A percentile compares a stretch with the other conserved stretches of the same genome.
These are phyloP conservation scores for Penaeus japonicus DNA, from an alignment of 1,140 invertebrate species.

Conservation along the genomic window DNA sequence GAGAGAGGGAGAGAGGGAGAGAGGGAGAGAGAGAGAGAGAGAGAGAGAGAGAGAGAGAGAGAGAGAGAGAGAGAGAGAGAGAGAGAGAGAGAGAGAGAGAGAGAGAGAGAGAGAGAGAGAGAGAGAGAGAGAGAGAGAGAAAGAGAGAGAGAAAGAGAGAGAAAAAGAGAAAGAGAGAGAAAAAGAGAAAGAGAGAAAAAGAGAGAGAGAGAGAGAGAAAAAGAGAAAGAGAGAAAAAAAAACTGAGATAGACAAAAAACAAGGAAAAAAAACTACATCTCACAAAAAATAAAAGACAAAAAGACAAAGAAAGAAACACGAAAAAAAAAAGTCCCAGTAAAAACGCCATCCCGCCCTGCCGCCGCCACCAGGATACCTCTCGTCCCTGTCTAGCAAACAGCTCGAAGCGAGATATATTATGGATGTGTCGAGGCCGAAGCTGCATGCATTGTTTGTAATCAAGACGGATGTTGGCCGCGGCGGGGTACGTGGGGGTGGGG, in stretches of 20 bases:
- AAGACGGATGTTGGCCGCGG: too few species aligned
- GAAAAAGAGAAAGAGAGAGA: background rate
- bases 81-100: background rate
- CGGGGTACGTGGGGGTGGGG: too few species aligned
- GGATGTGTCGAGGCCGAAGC: too few species aligned
- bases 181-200: background rate
- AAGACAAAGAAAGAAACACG: too few species aligned
- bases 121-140: background rate
- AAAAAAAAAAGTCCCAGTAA: too few species aligned
- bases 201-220: background rate
- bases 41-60: background rate
- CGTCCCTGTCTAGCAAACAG: too few species aligned
- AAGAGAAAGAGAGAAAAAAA: background rate
- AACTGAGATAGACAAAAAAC: background rate
- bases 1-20: background rate
- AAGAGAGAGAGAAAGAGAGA: background rate
- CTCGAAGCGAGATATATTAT: too few species aligned
- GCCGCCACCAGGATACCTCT: too few species aligned
- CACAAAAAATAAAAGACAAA: too few species aligned
- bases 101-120: background rate
- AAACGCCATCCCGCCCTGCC: too few species aligned
- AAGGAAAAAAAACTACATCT: too few species aligned
- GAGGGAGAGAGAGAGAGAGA: background rate
- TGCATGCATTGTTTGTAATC: too few species aligned
- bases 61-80: background rate